A percentile compares a stretch with the other conserved stretches of the same genome.
phyloP scores from a whole-genome alignment of 1,140 invertebrate species.

The Hylaeus anthracinus region DNA sequence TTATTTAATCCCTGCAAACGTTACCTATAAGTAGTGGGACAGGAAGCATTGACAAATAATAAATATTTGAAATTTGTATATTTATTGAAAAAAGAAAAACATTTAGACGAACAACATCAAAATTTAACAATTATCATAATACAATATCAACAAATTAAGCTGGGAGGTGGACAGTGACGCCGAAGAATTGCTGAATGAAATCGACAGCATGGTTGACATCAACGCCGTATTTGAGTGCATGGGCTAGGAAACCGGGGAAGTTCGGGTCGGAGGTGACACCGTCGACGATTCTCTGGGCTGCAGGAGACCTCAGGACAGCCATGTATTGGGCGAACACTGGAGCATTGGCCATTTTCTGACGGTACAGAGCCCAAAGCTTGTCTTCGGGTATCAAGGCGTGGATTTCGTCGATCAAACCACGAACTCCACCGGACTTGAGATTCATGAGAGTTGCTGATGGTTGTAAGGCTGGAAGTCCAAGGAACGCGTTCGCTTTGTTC shows the following conservation, averaged over 20 bases:
- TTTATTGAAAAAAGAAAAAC: too few species aligned
- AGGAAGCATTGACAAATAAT: too few species aligned
- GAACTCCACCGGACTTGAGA: constrained; percentile 36
- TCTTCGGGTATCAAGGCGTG: constrained; percentile 25
- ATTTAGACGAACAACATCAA: too few species aligned
- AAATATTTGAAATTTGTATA: too few species aligned
- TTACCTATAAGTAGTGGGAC: too few species aligned
- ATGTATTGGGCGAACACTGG: constrained; percentile 29
- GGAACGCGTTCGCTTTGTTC: constrained; percentile 13
- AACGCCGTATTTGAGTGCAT: background rate
- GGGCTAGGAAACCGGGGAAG: background rate
- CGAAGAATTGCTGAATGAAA: constrained; percentile 9
- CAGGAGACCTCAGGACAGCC: constrained; percentile 12
- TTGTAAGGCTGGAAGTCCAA: constrained; percentile 10
- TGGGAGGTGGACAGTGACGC: background rate
- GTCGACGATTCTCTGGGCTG: constrained; percentile 42
- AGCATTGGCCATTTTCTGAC: constrained; percentile 34
- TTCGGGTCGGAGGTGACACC: constrained; percentile 1
- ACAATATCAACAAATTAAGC: too few species aligned
- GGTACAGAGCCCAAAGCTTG: constrained; percentile 29
- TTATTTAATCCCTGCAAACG: too few species aligned
- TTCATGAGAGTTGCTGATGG: background rate
- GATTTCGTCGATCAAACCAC: constrained; percentile 50
- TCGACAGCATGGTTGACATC: background rate
- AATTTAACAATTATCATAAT: too few species aligned